Base-by-base conservation (phyloP, 1,140 invertebrate genomes). In the Meloidogyne exigua region DNA sequence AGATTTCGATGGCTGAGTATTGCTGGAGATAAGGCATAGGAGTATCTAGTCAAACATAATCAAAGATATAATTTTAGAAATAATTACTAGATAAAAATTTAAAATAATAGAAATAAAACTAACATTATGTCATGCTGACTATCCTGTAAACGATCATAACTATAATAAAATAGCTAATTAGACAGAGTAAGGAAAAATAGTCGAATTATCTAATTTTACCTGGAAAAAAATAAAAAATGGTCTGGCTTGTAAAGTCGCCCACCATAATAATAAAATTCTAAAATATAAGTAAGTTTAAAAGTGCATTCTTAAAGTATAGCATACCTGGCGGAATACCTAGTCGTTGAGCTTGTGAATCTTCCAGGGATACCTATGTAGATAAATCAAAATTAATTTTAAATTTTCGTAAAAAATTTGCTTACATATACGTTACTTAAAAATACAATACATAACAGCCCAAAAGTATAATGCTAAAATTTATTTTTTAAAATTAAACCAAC, bases 171-270 rank as follows among this genome's bases (percentile, higher is more conserved):
- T n/a, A n/a, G 13, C 18, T 18, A 49, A n/a, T 49, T 18, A 49
- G 15, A 18, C 18, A 49, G 18, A 49, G 2, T 18, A 18, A 49
- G 4, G 15, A 5, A 44, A 49, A 49, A 18, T n/a, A n/a, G n/a
- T n/a, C n/a, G n/a, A n/a, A n/a, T n/a, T n/a, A n/a, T n/a, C n/a
- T n/a, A n/a, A n/a, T n/a, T n/a, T 57, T 7, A 57, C 49, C 49
- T 57, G 18, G 81, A 84, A 63, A 82, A 82, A 62, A 82, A 84
- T 28, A 82, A 68, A 64, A 84, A 82, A 63, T 83, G 80, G 12
- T 83, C 77, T 1, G 77, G 79, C 28, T 36, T 68, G 21, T 79
- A 79, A 15, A 71, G 49, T 26, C 77, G 32, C 4, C 81, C 81
- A 7, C 72, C 62, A 64, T 82, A 77, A 62, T 36, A 23, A 57